Evolutionary conservation across 2,888 invertebrate species (phyloP), one percentile per base, ranked within the genome.

Genomic region (Lepidochrysops patricia): DNA sequence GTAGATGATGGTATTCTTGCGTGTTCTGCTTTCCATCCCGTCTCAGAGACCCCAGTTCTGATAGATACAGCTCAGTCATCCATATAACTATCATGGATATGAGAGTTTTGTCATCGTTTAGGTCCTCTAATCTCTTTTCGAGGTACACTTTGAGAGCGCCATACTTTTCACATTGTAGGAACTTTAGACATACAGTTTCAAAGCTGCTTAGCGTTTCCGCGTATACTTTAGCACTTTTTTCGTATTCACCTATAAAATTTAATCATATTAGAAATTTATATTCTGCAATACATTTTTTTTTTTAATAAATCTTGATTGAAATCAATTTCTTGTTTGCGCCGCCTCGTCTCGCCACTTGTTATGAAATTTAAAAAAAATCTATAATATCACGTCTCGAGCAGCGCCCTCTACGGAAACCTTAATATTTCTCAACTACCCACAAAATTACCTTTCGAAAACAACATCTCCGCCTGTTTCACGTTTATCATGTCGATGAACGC

Each of bases 51-150:
- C 97, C 97, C 61, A 99, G 90, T 80, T 97, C 95, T 60, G 95
- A 96, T 66, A 98, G 89, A 79, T 95, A 98, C 29, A 99, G 87
- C 80, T 99, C 99, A 0, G 97, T 93, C 68, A 98, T 91, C 98
- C 99, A 99, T 60, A 98, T 92, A 0, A 98, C 95, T 35, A 99
- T 91, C 93, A 98, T 96, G 0, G 98, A 97, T 57, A 96, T 93
- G 72, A 97, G 95, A 0, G 97, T 96, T 73, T 94, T 94, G 67
- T 98, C 97, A 69, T 93, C 92, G 1, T 91, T 82, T 12, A 97
- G 77, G 27, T 92, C 91, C 23, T 94, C 93, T 58, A 99, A 82
- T 79, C 98, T 96, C 79, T 92, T 94, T 60, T 92, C 91, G n/a
- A 99, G 88, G 75, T 97, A 98, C 9, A 94, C 92, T 83, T 97